Percentiles rank a stretch among this genome's conserved stretches.
These are phyloP conservation scores for Petaurus breviceps DNA, from an alignment of 2,113 vertebrate species.

Conservation along the genomic window DNA sequence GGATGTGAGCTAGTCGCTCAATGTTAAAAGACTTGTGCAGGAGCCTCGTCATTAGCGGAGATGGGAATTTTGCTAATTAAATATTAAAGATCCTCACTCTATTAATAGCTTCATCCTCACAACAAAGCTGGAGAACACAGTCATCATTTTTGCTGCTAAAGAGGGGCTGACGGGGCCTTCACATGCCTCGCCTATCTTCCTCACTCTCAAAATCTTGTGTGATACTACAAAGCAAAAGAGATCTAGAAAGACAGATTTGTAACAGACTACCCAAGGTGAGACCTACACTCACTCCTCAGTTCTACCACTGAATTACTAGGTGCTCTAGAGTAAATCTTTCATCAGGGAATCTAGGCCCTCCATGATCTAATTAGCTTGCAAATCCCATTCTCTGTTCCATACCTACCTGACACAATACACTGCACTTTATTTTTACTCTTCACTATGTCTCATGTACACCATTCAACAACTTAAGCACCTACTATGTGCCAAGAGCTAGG, in stretches of 20 bases:
- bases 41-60: slow-evolving; percentile 44
- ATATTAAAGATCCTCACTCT: slow-evolving; percentile 49
- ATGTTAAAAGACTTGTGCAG: slow-evolving; percentile 26
- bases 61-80: slow-evolving; percentile 44
- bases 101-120: slow-evolving; percentile 52
- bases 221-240: slow-evolving; percentile 8
- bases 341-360: not conserved
- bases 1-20: slow-evolving; percentile 41
- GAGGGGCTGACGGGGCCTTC: not conserved
- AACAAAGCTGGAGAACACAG: slow-evolving; percentile 32
- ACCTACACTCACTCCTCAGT: not conserved
- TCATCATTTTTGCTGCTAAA: slow-evolving; percentile 31
- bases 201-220: slow-evolving; percentile 29
- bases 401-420: not conserved
- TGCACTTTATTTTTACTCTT: not conserved
- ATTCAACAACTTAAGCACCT: not conserved
- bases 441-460: not conserved
- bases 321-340: not conserved
- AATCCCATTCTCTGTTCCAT: not conserved
- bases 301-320: not conserved
- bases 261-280: slow-evolving; percentile 7
- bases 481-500: not conserved
- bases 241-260: slow-evolving; percentile 5
- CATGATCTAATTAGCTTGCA: not conserved
- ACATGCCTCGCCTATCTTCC: not conserved